phyloP scores from a whole-genome alignment of 2,113 vertebrate species.

The Rhagologus leucostigma region DNA sequence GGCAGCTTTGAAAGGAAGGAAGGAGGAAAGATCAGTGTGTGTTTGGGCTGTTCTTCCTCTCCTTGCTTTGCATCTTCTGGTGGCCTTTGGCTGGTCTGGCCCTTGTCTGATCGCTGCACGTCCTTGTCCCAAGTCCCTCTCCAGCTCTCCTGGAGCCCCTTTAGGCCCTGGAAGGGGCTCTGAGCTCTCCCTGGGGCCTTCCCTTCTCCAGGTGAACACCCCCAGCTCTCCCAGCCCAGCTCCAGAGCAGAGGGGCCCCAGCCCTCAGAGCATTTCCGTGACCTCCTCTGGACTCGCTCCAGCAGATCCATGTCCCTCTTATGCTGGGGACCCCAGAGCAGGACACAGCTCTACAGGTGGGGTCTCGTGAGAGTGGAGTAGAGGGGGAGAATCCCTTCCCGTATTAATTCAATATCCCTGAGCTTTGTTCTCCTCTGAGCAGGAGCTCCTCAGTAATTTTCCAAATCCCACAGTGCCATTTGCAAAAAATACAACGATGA shows the following conservation, averaged over 20 bases:
- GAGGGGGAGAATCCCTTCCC: not conserved
- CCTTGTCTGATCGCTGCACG: rapidly evolving
- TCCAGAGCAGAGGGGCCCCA: not conserved
- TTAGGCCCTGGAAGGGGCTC: not conserved
- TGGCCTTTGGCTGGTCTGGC: rapidly evolving
- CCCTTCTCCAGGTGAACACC: rapidly evolving
- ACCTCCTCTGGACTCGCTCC: rapidly evolving
- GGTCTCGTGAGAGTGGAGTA: not conserved
- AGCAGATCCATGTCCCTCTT: not conserved
- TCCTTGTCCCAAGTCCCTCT: not conserved
- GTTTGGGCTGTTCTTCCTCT: not conserved
- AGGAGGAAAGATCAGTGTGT: not conserved
- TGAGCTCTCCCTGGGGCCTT: not conserved
- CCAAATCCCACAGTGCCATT: not conserved
- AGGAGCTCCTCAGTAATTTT: not conserved
- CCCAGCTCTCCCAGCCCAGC: not conserved
- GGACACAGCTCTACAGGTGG: not conserved
- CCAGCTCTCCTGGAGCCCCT: not conserved
- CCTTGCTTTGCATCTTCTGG: not conserved
- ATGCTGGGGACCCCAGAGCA: not conserved
- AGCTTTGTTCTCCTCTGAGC: not conserved
- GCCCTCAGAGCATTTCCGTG: not conserved
- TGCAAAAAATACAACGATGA: not conserved
- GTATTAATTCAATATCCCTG: not conserved
- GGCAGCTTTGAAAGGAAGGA: not conserved